Evolutionary conservation across 2,113 vertebrate species (phyloP).

Genomic region (Mionectes macconnelli): DNA sequence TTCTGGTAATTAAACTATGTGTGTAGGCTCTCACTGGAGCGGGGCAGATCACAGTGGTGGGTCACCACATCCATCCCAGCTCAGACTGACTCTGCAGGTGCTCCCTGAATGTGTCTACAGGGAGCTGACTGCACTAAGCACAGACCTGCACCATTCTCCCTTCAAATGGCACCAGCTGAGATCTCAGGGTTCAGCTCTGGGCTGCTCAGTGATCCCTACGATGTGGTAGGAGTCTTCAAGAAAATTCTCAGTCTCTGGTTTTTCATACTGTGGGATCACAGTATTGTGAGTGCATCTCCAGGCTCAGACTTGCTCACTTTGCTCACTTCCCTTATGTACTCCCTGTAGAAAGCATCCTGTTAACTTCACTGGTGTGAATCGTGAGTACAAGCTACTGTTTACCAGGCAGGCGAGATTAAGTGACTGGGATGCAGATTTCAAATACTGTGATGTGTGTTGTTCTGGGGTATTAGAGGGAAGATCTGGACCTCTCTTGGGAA

Average conservation of each 20-base stretch:
- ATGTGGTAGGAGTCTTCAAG: not conserved
- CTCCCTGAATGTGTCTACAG: not conserved
- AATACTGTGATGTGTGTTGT: not conserved
- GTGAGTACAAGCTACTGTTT: not conserved
- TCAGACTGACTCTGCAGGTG: not conserved
- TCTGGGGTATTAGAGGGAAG: not conserved
- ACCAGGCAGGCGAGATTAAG: not conserved
- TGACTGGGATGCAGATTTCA: not conserved
- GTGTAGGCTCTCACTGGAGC: not conserved
- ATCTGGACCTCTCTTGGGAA: not conserved
- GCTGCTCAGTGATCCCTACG: not conserved
- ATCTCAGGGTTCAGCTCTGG: not conserved
- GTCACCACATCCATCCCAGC: not conserved
- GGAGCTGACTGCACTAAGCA: not conserved
- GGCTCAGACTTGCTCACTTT: not conserved
- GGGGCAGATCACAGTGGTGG: not conserved
- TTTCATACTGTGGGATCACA: too few relatives aligned
- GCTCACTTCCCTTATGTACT: not conserved
- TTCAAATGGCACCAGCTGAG: fast-evolving
- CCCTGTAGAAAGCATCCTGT: not conserved
- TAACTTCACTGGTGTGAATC: not conserved
- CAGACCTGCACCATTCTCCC: not conserved
- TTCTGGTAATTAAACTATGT: not conserved
- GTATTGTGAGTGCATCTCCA: not conserved
- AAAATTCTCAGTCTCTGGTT: not conserved